These are phyloP conservation scores for Calycopis cecrops DNA, from an alignment of 1,140 invertebrate species.

Conservation along the genomic window DNA sequence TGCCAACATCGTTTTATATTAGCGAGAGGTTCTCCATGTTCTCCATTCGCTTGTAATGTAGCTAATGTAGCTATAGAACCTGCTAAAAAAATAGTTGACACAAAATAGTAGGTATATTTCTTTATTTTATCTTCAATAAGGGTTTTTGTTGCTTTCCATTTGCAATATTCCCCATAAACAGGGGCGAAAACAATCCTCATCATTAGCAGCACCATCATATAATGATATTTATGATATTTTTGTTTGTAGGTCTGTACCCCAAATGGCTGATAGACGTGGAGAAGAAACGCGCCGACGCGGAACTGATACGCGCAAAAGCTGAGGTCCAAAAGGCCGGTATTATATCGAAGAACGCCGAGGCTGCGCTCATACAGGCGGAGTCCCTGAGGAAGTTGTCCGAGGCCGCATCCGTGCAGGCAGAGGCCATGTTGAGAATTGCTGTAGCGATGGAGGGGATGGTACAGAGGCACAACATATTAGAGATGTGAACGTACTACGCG, in stretches of 20 bases:
- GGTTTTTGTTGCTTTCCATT: too few relatives aligned
- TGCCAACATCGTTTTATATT: too few relatives aligned
- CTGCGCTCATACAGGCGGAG: conserved; percentile 40
- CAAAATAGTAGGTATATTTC: too few relatives aligned
- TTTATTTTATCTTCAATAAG: too few relatives aligned
- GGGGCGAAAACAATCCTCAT: too few relatives aligned
- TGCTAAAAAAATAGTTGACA: too few relatives aligned
- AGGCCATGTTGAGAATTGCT: conserved; percentile 45
- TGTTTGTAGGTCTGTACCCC: conserved; percentile 32
- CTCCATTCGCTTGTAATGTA: too few relatives aligned
- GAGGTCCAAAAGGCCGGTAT: conserved; percentile 40
- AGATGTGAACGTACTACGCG: conserved; percentile 31
- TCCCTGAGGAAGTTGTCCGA: conserved; percentile 42
- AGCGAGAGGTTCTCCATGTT: too few relatives aligned
- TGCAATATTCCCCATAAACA: too few relatives aligned
- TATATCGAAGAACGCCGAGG: conserved; percentile 38
- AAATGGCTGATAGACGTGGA: conserved; percentile 56
- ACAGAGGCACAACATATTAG: conserved; percentile 22
- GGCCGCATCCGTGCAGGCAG: conserved; percentile 36
- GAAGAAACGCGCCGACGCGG: conserved; percentile 48
- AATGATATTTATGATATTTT: conserved; percentile 9
- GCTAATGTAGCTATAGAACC: too few relatives aligned
- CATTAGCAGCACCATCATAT: too few relatives aligned
- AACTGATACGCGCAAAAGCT: conserved; percentile 43
- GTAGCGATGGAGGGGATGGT: conserved; percentile 28